Evolutionary conservation across 2,888 invertebrate species (phyloP), one percentile per base, ranked within the genome.

Genomic region (Hemicrepidius hirtus): DNA sequence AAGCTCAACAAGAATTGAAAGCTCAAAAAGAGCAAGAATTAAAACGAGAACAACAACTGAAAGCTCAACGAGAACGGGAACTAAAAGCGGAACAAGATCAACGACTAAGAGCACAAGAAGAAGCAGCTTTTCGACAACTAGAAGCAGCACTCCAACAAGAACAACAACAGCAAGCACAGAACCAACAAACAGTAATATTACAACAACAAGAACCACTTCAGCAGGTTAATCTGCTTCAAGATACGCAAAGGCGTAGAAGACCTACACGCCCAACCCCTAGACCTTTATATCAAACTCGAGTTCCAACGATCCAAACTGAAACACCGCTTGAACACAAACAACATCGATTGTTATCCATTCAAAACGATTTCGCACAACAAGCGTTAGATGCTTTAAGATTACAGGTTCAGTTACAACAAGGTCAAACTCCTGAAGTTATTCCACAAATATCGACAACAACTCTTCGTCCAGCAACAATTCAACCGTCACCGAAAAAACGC

Each of bases 401-500:
- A 9, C 84, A 84, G 78, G 77, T 80, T 7, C 86, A 85, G 75
- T 80, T 84, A 68, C 82, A 84, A 74, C 77, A 84, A n/a, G 81
- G 81, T 66, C 77, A 82, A 68, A 82, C 80, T 41, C 78, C 82
- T 70, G 80, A 79, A n/a, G 73, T 76, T 5, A 2, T 2, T 5
- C 69, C 77, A 5, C 76, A 76, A 70, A 63, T 69, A 35, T 82
- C 82, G 21, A 82, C 85, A 0, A 84, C 87, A 16, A 85, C 88
- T 0, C 86, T 87, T 74, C 87, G 87, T 73, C 86, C 88, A 3
- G 86, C 88, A 0, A 84, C 86, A 10, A 86, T 88, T 3, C 86
- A 88, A 32, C 74, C 82, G 20, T 77, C 79, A 77, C 87, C 89
- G 0, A 90, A 89, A 65, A 92, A 91, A 76, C 85, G 91, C 0